Base-by-base conservation (phyloP, 2,113 vertebrate species). In the Daboia siamensis region DNA sequence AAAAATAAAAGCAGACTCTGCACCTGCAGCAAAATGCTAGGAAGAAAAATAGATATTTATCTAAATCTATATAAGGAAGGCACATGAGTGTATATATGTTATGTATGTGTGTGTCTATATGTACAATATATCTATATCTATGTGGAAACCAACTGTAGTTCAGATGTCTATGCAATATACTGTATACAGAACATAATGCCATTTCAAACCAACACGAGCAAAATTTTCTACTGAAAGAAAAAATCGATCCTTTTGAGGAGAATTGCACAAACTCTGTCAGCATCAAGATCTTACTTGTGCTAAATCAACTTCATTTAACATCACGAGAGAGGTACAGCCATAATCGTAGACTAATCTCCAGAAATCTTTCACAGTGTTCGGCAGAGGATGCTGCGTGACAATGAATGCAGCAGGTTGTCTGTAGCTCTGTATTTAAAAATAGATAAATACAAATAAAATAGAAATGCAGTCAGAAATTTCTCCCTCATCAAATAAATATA, bases 311-410 rank as follows among this genome's bases (percentile, higher is more conserved):
- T 99, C 99, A 93, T 99, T 99, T 94, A 99, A 96, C 99, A 99
- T 99, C 95, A 99, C 99, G 91, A 99, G 97, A 86, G 99, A 99
- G 92, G 99, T 99, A 92, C 99, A 99, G 94, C 99, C 99, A 3
- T 99, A 99, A 97, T 99, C 99, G 46, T 99, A 99, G 54, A 99
- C 99, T 94, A 99, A 97, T 96, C 99, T 99, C 99, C 99, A 99
- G 96, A 99, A 99, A 96, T 99, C 99, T 96, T 99, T 99, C 95
- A 99, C 99, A 39, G 99, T 99, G 98, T 99, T 99, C 90, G 99
- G 99, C 96, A 99, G 96, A 87, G 99, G 99, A 96, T 99, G 99
- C 89, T 99, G 99, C 15, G 99, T 99, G 96, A 99, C 99, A 0
- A 99, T 99, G 96, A 99, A 99, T 10, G 99, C 99, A 55, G 99